phyloP scores from a whole-genome alignment of 1,140 invertebrate genomes.

The Triops longicaudatus region DNA sequence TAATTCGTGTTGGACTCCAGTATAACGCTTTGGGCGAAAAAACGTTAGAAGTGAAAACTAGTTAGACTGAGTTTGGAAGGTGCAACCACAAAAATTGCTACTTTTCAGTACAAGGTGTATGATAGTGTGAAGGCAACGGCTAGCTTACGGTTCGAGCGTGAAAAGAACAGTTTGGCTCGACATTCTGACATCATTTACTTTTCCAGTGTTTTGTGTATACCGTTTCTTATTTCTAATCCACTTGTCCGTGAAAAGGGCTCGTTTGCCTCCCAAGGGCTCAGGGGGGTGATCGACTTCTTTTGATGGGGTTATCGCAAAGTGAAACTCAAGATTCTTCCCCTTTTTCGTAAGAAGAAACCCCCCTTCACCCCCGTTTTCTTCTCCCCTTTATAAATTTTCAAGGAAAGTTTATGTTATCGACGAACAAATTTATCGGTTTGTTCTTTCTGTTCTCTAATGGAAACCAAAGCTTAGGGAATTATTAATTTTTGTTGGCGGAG shows the following conservation, averaged over 20 bases:
- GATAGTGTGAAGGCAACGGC: not conserved
- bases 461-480: slow-evolving; percentile 13
- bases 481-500: not conserved
- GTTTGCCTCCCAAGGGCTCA: slow-evolving; percentile 28
- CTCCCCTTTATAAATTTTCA: not conserved
- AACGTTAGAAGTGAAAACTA: no score
- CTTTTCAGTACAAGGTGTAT: slow-evolving; percentile 2
- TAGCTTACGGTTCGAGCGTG: slow-evolving; percentile 16
- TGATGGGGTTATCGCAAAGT: not conserved
- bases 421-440: slow-evolving; percentile 16
- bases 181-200: slow-evolving; percentile 22
- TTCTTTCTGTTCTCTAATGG: slow-evolving; percentile 18
- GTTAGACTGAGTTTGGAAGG: no score
- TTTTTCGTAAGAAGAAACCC: not conserved
- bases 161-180: slow-evolving; percentile 8
- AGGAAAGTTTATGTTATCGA: slow-evolving; percentile 4
- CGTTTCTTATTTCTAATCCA: not conserved
- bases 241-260: slow-evolving; percentile 21
- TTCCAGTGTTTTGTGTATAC: not conserved
- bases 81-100: not conserved
- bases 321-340: not conserved
- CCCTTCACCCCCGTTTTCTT: not conserved
- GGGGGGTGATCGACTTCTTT: slow-evolving; percentile 28
- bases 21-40: not conserved
- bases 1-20: not conserved